phyloP scores from a whole-genome alignment of 2,888 invertebrate species.

The Rhingia rostrata region DNA sequence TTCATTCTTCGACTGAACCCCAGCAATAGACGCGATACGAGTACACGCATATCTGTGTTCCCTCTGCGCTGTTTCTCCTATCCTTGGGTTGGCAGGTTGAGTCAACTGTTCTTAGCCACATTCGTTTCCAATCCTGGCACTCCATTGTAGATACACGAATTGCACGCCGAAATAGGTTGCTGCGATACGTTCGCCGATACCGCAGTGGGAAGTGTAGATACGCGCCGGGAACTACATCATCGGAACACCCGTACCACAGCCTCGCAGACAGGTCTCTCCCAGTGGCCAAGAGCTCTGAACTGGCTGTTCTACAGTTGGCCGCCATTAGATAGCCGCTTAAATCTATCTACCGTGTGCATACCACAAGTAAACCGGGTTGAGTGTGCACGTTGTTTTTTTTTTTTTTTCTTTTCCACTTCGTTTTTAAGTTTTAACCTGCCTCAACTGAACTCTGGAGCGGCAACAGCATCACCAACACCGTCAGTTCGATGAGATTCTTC shows the following conservation, averaged over 20 bases:
- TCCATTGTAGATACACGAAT: conserved; percentile 41
- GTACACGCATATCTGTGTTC: conserved; percentile 41
- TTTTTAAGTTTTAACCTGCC: conserved; percentile 58
- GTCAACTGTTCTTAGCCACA: conserved; percentile 45
- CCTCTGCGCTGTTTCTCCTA: conserved; percentile 32
- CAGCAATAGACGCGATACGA: conserved; percentile 12
- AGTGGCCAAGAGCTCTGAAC: conserved; percentile 59
- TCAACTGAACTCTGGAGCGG: conserved; percentile 41
- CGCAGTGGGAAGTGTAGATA: conserved; percentile 64
- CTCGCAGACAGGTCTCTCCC: conserved; percentile 66
- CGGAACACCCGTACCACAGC: conserved; percentile 51
- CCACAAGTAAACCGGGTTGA: conserved; percentile 64
- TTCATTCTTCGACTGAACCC: not conserved
- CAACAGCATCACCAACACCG: conserved; percentile 41
- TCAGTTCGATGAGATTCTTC: conserved; percentile 73
- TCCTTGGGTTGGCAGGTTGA: conserved; percentile 53
- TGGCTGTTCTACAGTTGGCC: conserved; percentile 40
- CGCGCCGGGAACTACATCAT: conserved; percentile 63
- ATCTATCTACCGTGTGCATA: conserved; percentile 58
- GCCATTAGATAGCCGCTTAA: conserved; percentile 66
- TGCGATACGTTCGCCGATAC: conserved; percentile 45
- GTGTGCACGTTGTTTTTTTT: conserved; percentile 20
- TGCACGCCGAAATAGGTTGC: conserved; percentile 54
- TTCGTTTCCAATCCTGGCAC: conserved; percentile 49
- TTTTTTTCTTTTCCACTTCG: conserved; percentile 17